A percentile compares a stretch with the other conserved stretches of the same genome.
These are phyloP conservation scores for Toxotes jaculatrix DNA, from an alignment of 2,113 vertebrate species.

Conservation along the genomic window DNA sequence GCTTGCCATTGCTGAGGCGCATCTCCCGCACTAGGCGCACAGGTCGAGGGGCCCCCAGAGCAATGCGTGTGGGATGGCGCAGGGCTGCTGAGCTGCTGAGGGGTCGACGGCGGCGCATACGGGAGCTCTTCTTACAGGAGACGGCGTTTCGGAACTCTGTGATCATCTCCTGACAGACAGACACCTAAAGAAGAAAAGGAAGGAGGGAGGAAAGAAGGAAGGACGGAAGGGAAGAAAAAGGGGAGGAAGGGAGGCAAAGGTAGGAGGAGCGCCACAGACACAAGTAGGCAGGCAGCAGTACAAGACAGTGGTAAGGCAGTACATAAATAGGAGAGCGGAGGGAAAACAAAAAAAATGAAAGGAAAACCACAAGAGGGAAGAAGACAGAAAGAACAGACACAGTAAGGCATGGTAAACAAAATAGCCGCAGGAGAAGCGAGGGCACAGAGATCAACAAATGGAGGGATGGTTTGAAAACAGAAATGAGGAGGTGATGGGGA, in stretches of 20 bases:
- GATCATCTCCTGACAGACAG: slow-evolving; percentile 95
- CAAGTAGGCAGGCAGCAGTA: slow-evolving; percentile 74
- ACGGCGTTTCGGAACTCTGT: slow-evolving; percentile 92
- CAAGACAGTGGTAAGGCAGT: slow-evolving; percentile 70
- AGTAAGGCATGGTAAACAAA: slow-evolving; percentile 54
- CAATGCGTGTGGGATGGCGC: slow-evolving; percentile 80
- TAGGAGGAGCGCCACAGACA: slow-evolving; percentile 63
- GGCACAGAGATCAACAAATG: slow-evolving; percentile 62
- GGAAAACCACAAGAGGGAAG: slow-evolving; percentile 44
- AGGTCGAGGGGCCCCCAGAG: slow-evolving; percentile 82
- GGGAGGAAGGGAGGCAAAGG: slow-evolving; percentile 46
- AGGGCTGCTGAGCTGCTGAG: slow-evolving; percentile 80
- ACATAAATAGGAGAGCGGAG: slow-evolving; percentile 55
- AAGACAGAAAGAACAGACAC: slow-evolving; percentile 57
- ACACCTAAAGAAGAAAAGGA: slow-evolving; percentile 83
- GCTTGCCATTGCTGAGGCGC: slow-evolving; percentile 93
- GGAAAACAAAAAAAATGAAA: slow-evolving; percentile 33
- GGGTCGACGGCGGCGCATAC: slow-evolving; percentile 89
- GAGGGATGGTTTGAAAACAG: slow-evolving; percentile 56
- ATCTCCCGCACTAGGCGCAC: slow-evolving; percentile 90
- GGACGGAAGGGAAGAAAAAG: slow-evolving; percentile 45
- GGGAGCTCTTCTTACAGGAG: slow-evolving; percentile 93
- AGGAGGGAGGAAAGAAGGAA: slow-evolving; percentile 44
- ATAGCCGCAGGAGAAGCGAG: slow-evolving; percentile 49
- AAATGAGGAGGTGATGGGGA: slow-evolving; percentile 60